Evolutionary conservation across 2,797 vertebrate genomes (phyloP), one percentile per base, ranked within the genome.

Genomic region (Crenichthys baileyi): DNA sequence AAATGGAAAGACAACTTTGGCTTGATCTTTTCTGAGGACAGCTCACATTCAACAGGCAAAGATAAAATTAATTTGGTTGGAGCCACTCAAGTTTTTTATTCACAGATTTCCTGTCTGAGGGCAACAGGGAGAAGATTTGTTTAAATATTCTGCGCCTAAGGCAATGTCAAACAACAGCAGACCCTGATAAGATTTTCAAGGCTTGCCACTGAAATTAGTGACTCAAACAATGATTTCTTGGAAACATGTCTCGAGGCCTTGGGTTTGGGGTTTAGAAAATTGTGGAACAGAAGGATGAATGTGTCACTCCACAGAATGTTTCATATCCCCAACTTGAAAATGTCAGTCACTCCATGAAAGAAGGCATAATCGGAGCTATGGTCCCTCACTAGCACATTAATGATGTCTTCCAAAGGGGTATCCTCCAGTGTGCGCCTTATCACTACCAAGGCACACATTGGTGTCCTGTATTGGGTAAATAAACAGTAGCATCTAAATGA

Each of bases 131-230:
- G 89, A 90, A 79, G 89, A 93, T 94, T 94, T 91, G 91, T 93
- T 94, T 93, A 91, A 95, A 95, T 95, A 95, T 94, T 93, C 91
- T 87, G 70, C 16, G 94, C 94, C 93, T 68, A 78, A 87, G 94
- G 95, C 94, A 79, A 93, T 93, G 94, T 95, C 92, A 94, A 95
- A 95, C 94, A 94, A 91, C 88, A 92, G 87, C 90, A 85, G 83
- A 88, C 84, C 81, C 85, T 78, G 91, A 92, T 95, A 94, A 93
- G 90, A 94, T 94, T 95, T 88, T 88, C 86, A 88, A 92, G 87
- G 89, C 88, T 90, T 90, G 88, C 83, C 86, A 86, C 87, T 89
- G 89, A 92, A 95, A 94, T 94, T 93, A 94, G 83, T n/a, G 88
- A 92, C 90, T 93, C 93, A 92, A 93, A 96, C 92, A 93, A 93